Evolutionary conservation across 2,888 invertebrate genomes (phyloP), one percentile per base, ranked within the genome.

Genomic region (Stenodera caucasica): DNA sequence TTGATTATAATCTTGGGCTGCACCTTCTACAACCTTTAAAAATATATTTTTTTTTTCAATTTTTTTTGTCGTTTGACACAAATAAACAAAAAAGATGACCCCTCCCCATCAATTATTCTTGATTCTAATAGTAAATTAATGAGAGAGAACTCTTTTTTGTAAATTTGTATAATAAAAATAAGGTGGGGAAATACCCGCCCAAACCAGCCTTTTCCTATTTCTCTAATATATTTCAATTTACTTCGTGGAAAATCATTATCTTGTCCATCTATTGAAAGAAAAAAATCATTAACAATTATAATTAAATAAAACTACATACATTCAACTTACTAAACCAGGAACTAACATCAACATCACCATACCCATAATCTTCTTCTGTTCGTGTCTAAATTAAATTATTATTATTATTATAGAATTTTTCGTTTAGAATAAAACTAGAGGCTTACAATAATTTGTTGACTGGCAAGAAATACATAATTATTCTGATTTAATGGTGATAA

Each of bases 161-260:
- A 3, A 18, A 7, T 37, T 6, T 8, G 15, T 15, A 40, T 40
- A 37, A 37, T 37, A 21, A 11, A n/a, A 40, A 18, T 8, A 11
- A 40, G 40, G 40, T 40, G 11, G 40, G 40, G 40, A 68, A 67
- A 78, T 75, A 86, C 86, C 78, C 85, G 88, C 57, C 94, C 94
- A 80, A 93, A 94, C 92, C 93, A 93, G 45, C 93, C 92, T 66
- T 87, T 85, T 2, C 92, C 92, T 61, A 93, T 84, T 81, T 93
- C 92, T 72, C 89, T 86, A 14, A 93, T 85, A 79, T 93, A 94
- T 77, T 92, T 90, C 68, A 94, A 81, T 74, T 89, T 88, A 71
- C 85, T 87, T 67, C 94, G 84, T 0, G 92, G 89, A 73, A 92
- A 89, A 77, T 90, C 87, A 65, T 83, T 83, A 65, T 81, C 79